Percentiles rank a stretch among this genome's conserved stretches.
These are phyloP conservation scores for Drosophila auraria DNA, from an alignment of 1,140 invertebrate genomes.

Conservation along the genomic window DNA sequence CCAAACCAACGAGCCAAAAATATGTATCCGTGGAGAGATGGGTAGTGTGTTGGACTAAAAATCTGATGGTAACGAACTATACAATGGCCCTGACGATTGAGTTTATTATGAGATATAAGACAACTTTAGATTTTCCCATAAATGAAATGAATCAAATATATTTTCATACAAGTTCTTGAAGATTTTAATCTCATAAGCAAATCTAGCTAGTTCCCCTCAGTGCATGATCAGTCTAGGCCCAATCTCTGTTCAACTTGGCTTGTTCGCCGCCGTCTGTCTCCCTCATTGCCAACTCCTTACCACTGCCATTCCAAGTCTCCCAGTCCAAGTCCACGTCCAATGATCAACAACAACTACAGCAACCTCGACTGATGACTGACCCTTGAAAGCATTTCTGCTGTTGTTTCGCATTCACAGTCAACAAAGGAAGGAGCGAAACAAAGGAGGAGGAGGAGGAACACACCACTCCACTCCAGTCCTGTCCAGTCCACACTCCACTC, in stretches of 20 bases:
- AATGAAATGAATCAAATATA: too few species aligned
- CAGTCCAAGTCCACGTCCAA: conserved; percentile 33
- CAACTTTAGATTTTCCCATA: too few species aligned
- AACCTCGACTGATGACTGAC: conserved; percentile 63
- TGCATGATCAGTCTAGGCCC: conserved; percentile 19
- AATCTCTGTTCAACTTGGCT: conserved; percentile 25
- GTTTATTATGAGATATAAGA: too few species aligned
- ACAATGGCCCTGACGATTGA: too few species aligned
- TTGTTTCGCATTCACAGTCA: conserved; percentile 58
- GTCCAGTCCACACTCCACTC: conserved; percentile 9
- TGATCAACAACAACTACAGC: conserved; percentile 62
- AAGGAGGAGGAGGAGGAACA: conserved; percentile 10
- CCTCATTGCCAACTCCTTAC: conserved; percentile 9
- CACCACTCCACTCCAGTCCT: not conserved
- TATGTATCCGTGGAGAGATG: too few species aligned
- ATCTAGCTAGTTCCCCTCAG: not conserved
- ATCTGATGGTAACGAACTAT: too few species aligned
- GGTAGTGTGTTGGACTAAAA: too few species aligned
- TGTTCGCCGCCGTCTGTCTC: conserved; percentile 28
- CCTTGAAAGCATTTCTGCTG: conserved; percentile 71
- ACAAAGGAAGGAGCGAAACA: not conserved
- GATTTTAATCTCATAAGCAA: too few species aligned
- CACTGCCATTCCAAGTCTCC: conserved; percentile 1
- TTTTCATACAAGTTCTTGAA: too few species aligned
- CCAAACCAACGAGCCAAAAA: too few species aligned